A percentile compares a stretch with the other conserved stretches of the same genome.
These are phyloP conservation scores for Hololepta plana DNA, from an alignment of 2,888 invertebrate species.

Conservation along the genomic window DNA sequence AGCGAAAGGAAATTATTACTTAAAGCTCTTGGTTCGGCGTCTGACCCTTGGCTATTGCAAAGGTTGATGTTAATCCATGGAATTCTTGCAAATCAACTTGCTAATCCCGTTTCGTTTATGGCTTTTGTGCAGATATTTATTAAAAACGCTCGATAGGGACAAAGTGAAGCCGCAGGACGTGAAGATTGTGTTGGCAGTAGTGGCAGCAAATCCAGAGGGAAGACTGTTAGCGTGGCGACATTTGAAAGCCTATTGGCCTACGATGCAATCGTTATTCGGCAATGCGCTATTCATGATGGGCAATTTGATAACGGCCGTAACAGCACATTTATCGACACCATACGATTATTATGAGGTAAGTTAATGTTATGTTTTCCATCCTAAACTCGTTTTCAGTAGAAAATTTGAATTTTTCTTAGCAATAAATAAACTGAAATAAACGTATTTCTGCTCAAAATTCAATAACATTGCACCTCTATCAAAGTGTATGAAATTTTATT, in stretches of 20 bases:
- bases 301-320: constrained; percentile 41
- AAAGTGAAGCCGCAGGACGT: constrained; percentile 53
- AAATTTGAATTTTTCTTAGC: constrained; percentile 1
- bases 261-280: constrained; percentile 41
- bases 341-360: constrained; percentile 55
- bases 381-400: neutral
- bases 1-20: constrained; percentile 56
- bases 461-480: too few relatives aligned
- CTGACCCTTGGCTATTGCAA: constrained; percentile 66
- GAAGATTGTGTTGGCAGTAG: constrained; percentile 48
- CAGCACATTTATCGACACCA: constrained; percentile 49
- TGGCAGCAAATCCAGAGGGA: constrained; percentile 55
- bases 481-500: too few relatives aligned
- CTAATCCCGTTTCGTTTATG: constrained; percentile 1
- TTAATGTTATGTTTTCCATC: constrained; percentile 2
- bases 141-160: constrained; percentile 50
- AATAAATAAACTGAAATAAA: too few relatives aligned
- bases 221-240: constrained; percentile 56
- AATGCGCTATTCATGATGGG: constrained; percentile 45
- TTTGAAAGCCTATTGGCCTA: constrained; percentile 49
- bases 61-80: constrained; percentile 29
- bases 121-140: constrained; percentile 42
- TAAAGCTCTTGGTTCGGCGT: constrained; percentile 49
- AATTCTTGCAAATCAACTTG: neutral
- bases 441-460: too few relatives aligned